phyloP scores from a whole-genome alignment of 1,140 invertebrate genomes.

The Drosophila equinoxialis region DNA sequence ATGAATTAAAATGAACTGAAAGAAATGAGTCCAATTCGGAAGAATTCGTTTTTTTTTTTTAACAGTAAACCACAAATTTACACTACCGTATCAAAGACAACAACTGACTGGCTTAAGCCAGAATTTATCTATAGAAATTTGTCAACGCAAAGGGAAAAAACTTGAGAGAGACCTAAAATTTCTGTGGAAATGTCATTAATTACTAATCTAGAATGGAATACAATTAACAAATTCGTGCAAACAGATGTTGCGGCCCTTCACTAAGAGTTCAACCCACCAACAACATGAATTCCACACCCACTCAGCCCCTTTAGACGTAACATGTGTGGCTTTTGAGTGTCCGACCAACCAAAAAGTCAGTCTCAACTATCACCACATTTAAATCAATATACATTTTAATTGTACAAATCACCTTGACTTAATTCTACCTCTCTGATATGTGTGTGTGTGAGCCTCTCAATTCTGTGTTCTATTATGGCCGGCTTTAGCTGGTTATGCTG shows the following conservation, averaged over 20 bases:
- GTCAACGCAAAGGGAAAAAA: not conserved
- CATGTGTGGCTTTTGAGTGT: conserved; percentile 21
- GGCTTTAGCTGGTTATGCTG: conserved; percentile 25
- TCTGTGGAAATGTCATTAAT: not conserved
- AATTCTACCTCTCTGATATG: conserved; percentile 48
- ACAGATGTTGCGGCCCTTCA: conserved; percentile 4
- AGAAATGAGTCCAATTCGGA: not conserved
- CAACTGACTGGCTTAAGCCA: not conserved
- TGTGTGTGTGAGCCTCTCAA: conserved; percentile 59
- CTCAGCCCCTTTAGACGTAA: not conserved
- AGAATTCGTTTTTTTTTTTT: not conserved
- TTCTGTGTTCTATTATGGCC: conserved; percentile 75
- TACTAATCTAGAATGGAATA: conserved; percentile 1
- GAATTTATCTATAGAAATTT: not conserved
- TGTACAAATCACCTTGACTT: conserved; percentile 81
- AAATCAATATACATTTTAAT: conserved; percentile 81
- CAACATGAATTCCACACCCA: conserved; percentile 6
- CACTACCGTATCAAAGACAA: not conserved
- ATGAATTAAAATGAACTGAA: too few species aligned
- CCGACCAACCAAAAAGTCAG: conserved; percentile 17
- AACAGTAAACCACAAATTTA: not conserved
- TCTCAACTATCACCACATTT: conserved; percentile 57
- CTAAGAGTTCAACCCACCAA: conserved; percentile 1
- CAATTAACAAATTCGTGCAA: conserved; percentile 9
- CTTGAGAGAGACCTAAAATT: not conserved